Percentiles rank a stretch among this genome's conserved stretches.
These are phyloP conservation scores for Echiichthys vipera DNA, from an alignment of 2,797 vertebrate genomes.

Conservation along the genomic window DNA sequence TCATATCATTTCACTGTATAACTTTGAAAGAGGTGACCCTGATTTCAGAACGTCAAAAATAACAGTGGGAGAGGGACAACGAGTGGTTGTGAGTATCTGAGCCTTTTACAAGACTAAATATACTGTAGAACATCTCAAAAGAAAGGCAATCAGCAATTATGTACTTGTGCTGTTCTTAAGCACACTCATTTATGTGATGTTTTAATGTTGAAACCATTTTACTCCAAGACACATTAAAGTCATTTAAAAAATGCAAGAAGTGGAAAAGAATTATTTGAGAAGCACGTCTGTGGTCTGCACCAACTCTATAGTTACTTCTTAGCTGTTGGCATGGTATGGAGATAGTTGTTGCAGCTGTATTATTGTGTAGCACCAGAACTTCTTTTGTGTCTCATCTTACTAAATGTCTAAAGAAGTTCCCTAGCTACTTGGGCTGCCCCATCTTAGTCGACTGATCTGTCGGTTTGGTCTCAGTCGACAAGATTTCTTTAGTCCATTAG, in stretches of 20 bases:
- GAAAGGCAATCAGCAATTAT: not conserved
- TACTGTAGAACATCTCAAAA: not conserved
- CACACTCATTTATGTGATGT: not conserved
- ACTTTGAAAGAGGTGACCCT: conserved; percentile 21
- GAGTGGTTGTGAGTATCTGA: not conserved
- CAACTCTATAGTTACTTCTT: not conserved
- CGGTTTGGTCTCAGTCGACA: too few relatives aligned
- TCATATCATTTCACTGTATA: conserved; percentile 7
- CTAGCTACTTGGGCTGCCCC: too few relatives aligned
- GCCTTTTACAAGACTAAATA: not conserved
- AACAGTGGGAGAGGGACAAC: not conserved
- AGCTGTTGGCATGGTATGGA: not conserved
- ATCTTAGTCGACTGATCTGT: too few relatives aligned
- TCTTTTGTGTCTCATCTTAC: not conserved
- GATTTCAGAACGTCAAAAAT: conserved; percentile 19
- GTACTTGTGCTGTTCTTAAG: not conserved
- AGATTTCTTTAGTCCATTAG: too few relatives aligned
- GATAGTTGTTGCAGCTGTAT: not conserved
- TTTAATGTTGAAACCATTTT: too few relatives aligned
- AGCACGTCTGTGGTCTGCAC: not conserved
- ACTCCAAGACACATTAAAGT: not conserved
- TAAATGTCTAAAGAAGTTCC: not conserved
- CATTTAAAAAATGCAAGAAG: conserved; percentile 3
- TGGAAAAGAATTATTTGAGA: not conserved
- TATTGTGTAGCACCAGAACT: not conserved